A percentile compares a stretch with the other conserved stretches of the same genome.
Evolutionary conservation across 2,113 vertebrate species (phyloP).

Genomic region (Coracopsis vasa): DNA sequence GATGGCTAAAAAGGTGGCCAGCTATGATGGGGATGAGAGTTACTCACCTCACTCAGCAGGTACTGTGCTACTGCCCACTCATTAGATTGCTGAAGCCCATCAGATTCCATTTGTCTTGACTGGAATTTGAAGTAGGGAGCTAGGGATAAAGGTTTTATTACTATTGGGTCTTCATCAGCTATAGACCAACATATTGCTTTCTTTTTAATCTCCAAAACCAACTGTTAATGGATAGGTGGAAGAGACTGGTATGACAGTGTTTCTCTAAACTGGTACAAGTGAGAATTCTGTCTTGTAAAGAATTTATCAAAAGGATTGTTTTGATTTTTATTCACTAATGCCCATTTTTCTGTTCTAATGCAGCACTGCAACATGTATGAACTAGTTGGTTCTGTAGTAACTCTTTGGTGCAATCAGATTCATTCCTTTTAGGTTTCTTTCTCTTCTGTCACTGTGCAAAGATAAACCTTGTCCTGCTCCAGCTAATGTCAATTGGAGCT

Average conservation of each 20-base stretch:
- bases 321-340: background rate
- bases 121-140: background rate
- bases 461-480: background rate
- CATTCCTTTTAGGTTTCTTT: background rate
- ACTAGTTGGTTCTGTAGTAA: background rate
- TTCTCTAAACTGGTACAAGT: background rate
- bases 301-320: background rate
- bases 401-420: background rate
- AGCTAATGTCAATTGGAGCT: background rate
- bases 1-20: background rate
- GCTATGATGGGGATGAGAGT: background rate
- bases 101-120: background rate
- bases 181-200: background rate
- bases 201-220: background rate
- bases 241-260: background rate
- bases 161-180: background rate
- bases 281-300: background rate
- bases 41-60: background rate
- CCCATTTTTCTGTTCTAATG: background rate
- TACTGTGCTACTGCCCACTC: background rate
- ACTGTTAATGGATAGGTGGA: background rate
- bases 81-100: background rate
- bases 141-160: background rate
- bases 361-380: background rate
- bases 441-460: background rate